Percentiles rank a stretch among this genome's conserved stretches.
phyloP scores from a whole-genome alignment of 1,140 invertebrate genomes.

The Chelonus insularis region DNA sequence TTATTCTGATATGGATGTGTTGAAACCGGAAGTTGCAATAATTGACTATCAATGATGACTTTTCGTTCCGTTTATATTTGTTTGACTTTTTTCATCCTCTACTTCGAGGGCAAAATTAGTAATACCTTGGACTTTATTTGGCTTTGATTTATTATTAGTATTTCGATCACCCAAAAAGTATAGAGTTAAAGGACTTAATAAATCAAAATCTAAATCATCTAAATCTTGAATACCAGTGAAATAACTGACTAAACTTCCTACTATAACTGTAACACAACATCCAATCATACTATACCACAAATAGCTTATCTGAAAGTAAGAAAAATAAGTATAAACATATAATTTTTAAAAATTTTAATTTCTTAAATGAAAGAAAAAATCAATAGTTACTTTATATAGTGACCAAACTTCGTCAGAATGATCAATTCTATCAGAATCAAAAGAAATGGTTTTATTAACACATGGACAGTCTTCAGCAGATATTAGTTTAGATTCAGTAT shows the following conservation, averaged over 20 bases:
- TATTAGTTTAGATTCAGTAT: constrained; percentile 52
- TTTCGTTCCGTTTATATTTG: no score
- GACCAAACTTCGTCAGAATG: constrained; percentile 29
- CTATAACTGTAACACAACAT: constrained; percentile 68
- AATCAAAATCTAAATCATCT: constrained; percentile 58
- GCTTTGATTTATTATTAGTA: constrained; percentile 35
- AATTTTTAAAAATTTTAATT: background rate
- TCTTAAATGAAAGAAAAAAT: constrained; percentile 4
- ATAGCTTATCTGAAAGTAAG: constrained; percentile 67
- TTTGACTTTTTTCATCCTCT: constrained; percentile 45
- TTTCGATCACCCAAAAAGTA: constrained; percentile 36
- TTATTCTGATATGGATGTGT: no score
- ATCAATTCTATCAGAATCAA: no score
- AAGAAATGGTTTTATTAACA: constrained; percentile 47
- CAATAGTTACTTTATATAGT: constrained; percentile 42
- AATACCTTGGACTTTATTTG: constrained; percentile 46
- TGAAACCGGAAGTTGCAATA: no score
- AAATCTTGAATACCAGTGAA: constrained; percentile 66
- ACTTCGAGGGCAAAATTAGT: constrained; percentile 53
- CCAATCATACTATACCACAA: constrained; percentile 82
- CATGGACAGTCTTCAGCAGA: constrained; percentile 58
- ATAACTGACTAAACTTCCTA: constrained; percentile 73
- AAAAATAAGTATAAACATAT: constrained; percentile 32
- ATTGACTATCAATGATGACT: no score
- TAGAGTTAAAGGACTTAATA: constrained; percentile 61